A percentile compares a stretch with the other conserved stretches of the same genome.
Evolutionary conservation across 2,888 invertebrate genomes (phyloP).

Genomic region (Bellardia bayeri): DNA sequence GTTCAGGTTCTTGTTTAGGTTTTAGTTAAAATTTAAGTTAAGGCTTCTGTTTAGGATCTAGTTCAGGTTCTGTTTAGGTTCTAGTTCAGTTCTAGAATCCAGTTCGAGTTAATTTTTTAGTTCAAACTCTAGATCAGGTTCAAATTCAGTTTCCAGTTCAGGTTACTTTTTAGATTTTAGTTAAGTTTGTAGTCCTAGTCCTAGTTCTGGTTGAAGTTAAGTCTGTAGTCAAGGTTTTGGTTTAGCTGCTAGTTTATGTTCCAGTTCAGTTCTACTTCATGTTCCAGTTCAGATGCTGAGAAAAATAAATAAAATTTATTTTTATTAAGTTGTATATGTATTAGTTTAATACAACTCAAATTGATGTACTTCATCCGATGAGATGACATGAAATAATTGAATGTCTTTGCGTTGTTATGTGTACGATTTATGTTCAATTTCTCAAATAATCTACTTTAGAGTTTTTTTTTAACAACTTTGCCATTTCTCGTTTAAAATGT

Average conservation of each 20-base stretch:
- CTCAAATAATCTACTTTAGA: not conserved
- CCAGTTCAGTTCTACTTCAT: not conserved
- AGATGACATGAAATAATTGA: slow-evolving; percentile 37
- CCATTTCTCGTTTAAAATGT: not conserved
- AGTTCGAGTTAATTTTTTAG: no score
- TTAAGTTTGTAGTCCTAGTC: not conserved
- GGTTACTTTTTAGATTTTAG: no score
- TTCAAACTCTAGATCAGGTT: no score
- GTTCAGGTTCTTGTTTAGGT: no score
- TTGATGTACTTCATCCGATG: slow-evolving; percentile 48
- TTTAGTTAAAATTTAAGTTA: not conserved
- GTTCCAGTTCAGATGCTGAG: not conserved
- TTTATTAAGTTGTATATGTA: slow-evolving; percentile 44
- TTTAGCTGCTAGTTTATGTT: not conserved
- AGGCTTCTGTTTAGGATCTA: no score
- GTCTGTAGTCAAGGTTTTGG: not conserved
- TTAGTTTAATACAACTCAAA: slow-evolving; percentile 48
- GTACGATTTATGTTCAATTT: not conserved
- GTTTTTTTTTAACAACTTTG: no score
- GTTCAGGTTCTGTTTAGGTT: no score
- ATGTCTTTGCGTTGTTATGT: slow-evolving; percentile 11
- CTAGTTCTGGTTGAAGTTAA: not conserved
- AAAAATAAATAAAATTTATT: slow-evolving; percentile 46
- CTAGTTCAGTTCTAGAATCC: no score
- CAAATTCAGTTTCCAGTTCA: not conserved